Evolutionary conservation across 2,113 vertebrate genomes (phyloP).

Genomic region (Fulmarus glacialis): DNA sequence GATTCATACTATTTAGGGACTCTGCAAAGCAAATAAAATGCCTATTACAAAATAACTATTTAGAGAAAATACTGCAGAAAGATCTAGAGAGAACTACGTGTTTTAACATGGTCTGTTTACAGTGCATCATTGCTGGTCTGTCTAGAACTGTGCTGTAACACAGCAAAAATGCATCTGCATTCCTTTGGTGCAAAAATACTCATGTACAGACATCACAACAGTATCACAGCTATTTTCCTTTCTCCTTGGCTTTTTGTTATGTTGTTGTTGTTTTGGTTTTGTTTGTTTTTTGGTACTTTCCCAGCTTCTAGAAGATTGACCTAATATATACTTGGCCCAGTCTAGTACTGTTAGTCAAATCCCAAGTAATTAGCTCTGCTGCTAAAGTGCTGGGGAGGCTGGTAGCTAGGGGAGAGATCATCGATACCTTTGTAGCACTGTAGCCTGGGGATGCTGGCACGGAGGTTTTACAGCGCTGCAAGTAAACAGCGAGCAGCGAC

Average conservation of each 20-base stretch:
- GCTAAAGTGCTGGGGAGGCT: neutral
- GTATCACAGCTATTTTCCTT: slow-evolving; percentile 51
- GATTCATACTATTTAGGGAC: slow-evolving; percentile 72
- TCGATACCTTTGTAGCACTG: rapidly evolving
- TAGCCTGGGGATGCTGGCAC: neutral
- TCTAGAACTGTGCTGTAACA: slow-evolving; percentile 68
- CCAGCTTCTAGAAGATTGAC: slow-evolving; percentile 61
- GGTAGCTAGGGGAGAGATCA: neutral
- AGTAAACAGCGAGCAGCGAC: neutral
- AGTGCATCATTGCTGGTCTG: slow-evolving; percentile 71
- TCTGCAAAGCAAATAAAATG: slow-evolving; percentile 75
- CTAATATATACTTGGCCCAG: slow-evolving; percentile 22
- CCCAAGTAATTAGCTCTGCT: neutral
- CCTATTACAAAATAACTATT: slow-evolving; percentile 76
- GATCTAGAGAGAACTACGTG: slow-evolving; percentile 68
- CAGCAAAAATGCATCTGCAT: slow-evolving; percentile 79
- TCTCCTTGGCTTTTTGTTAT: slow-evolving; percentile 22
- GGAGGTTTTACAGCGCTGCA: neutral
- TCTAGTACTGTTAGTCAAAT: neutral
- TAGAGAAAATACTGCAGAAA: slow-evolving; percentile 74
- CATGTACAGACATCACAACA: slow-evolving; percentile 71
- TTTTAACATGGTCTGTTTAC: slow-evolving; percentile 81
- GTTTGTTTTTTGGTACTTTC: slow-evolving; percentile 47
- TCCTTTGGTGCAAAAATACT: slow-evolving; percentile 77
- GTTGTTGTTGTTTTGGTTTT: slow-evolving; percentile 43